Base-by-base conservation (phyloP, 2,113 vertebrate species). In the Melospiza georgiana region DNA sequence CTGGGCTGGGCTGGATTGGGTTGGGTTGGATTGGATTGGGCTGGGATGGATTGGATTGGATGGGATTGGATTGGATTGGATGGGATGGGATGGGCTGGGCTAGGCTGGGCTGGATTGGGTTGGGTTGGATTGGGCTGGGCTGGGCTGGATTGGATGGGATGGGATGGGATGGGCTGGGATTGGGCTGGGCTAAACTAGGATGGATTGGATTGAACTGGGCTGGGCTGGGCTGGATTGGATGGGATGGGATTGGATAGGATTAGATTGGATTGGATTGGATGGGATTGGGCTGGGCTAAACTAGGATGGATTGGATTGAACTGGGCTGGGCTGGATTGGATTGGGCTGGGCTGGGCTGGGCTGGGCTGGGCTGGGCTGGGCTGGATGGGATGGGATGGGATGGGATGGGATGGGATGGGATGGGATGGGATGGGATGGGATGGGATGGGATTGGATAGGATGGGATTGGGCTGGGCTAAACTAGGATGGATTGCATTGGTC, bases 121-220 rank as follows among this genome's bases (percentile, higher is more conserved):
- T 37, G 15, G 58, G 1, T 8, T 17, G 23, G n/a, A 1, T 4
- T 51, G 24, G 49, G 3, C 4, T 27, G 35, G 11, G 0, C 1
- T 27, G 35, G 68, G 1, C 2, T 41, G 41, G 54, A 22, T 2
- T 16, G 5, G 69, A 12, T 15, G 37, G 41, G 46, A 21, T 18
- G 16, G 22, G n/a, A 1, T 5, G 17, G 22, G 33, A 2, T 3
- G 22, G 24, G 23, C 1, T 1, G 35, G 57, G 57, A 2, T 4
- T 39, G 37, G 59, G 0, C 2, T 41, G 25, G 59, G 1, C 4
- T 27, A 24, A n/a, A n/a, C n/a, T n/a, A n/a, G n/a, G n/a, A n/a
- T 58, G 35, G 24, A 1, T 3, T 22, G 12, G 25, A 1, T 8
- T 16, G n/a, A n/a, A 0, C 2, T 62, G 30, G 52, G 2, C 4